Conservation (phyloP, 2,113 vertebrate species). For the Petrocephalus microphthalmus region DNA sequence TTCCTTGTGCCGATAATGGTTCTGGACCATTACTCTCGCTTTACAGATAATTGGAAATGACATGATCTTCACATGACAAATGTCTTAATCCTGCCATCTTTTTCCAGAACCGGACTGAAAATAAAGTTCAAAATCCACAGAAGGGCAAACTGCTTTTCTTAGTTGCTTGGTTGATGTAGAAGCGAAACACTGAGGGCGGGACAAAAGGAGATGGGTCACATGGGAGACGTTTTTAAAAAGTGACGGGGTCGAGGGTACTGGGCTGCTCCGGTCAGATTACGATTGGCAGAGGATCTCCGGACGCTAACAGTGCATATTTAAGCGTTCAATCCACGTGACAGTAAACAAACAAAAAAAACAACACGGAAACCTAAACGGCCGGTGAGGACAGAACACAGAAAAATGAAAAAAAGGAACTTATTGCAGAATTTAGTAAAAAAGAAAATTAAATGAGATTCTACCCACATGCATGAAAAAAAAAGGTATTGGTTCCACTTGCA, state of each 20-base stretch:
- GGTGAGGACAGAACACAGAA: background rate
- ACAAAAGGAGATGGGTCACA: constrained; percentile 33
- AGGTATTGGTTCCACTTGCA: constrained; percentile 1
- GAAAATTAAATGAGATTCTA: background rate
- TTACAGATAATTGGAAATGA: background rate
- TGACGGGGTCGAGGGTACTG: constrained; percentile 34
- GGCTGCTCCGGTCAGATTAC: constrained; percentile 25
- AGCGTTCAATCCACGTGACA: constrained; percentile 21
- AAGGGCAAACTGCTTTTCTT: constrained; percentile 16
- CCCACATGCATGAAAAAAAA: constrained; percentile 47
- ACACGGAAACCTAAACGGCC: constrained; percentile 15
- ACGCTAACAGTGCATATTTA: constrained; percentile 8
- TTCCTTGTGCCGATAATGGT: background rate
- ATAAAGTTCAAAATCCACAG: constrained; percentile 16
- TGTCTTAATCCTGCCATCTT: background rate
- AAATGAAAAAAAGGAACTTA: constrained; percentile 17
- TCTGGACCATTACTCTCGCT: background rate
- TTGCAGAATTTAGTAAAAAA: constrained; percentile 3
- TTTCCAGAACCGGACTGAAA: background rate
- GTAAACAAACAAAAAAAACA: constrained; percentile 18
- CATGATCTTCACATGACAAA: background rate
- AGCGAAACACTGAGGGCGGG: constrained; percentile 32
- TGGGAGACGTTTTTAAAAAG: constrained; percentile 21
- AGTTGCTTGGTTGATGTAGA: constrained; percentile 36
- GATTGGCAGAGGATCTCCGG: constrained; percentile 31